A percentile compares a stretch with the other conserved stretches of the same genome.
phyloP scores from a whole-genome alignment of 2,888 invertebrate species.

The Acrocyrtus sp. region DNA sequence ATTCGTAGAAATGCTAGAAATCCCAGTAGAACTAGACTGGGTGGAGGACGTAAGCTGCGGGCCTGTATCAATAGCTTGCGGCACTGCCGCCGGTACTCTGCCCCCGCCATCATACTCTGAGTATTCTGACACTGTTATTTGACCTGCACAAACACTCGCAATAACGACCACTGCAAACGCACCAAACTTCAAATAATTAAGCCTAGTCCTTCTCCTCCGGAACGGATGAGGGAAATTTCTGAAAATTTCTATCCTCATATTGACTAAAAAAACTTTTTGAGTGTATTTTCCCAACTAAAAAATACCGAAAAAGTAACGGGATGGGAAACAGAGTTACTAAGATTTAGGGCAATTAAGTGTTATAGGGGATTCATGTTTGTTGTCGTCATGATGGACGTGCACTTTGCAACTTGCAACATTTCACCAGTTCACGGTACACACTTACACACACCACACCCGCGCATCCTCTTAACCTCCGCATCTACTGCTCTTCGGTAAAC shows the following conservation, averaged over 20 bases:
- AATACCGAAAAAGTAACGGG: background rate
- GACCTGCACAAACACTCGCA: constrained; percentile 5
- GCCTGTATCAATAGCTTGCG: background rate
- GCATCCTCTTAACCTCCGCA: constrained; percentile 9
- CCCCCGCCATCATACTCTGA: background rate
- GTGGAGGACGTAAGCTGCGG: too few species aligned
- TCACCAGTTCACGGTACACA: constrained; percentile 1
- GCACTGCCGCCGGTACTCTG: background rate
- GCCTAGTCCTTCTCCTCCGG: constrained; percentile 10
- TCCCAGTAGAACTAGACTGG: too few species aligned
- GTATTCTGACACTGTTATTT: background rate
- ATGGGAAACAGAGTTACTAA: background rate
- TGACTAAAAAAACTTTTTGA: too few species aligned
- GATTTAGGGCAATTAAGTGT: background rate
- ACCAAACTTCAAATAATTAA: background rate
- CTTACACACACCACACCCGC: background rate
- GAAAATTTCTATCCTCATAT: constrained; percentile 10
- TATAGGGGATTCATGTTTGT: background rate
- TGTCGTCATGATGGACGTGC: background rate
- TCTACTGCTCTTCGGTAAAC: constrained; percentile 28
- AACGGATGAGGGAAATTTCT: constrained; percentile 11
- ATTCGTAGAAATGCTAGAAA: constrained; percentile 34
- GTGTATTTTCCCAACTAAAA: background rate
- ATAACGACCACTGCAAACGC: constrained; percentile 8
- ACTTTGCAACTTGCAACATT: background rate